Evolutionary conservation across 2,113 vertebrate species (phyloP), one percentile per base, ranked within the genome.

Genomic region (Carollia perspicillata): DNA sequence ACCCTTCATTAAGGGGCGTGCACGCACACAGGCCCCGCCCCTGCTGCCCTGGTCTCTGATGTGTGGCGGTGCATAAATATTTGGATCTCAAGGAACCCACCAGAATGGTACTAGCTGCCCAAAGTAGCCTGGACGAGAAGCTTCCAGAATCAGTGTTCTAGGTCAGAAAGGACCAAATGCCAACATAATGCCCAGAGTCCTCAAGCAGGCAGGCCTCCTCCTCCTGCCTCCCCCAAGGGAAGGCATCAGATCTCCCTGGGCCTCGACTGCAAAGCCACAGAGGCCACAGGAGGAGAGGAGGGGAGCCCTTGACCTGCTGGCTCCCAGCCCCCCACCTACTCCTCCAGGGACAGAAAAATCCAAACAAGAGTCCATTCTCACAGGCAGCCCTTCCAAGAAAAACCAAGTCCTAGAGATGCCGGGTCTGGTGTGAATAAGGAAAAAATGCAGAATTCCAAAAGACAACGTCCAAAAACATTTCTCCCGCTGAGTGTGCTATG

Each of bases 331-430:
- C 74, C 94, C 66, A 92, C 93, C 96, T 88, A 81, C 47, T 20
- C 80, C 85, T 94, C 84, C 58, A 69, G 95, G 89, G 95, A 96
- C 60, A 96, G 42, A 93, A 89, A 95, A 97, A 95, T 90, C 75
- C 91, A 97, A 97, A 97, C 96, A 97, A 95, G 95, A 88, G 85
- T 51, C 95, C 72, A 94, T 96, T 97, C 97, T 96, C 97, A 96
- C 95, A 97, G 93, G 83, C 88, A 55, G 68, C 33, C 66, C 60
- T 96, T 97, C 95, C 95, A 97, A 97, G 89, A 97, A 97, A 95
- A 97, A 96, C 92, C 89, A 92, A 95, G 84, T 58, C 89, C 92
- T 88, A 95, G 93, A 94, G 92, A 96, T 96, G 96, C 85, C 9
- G 47, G 37, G 80, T 95, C 89, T 96, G 93, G 91, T 97, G 95